Evolutionary conservation across 1,140 invertebrate genomes (phyloP).

Genomic region (Bombus waltoni): DNA sequence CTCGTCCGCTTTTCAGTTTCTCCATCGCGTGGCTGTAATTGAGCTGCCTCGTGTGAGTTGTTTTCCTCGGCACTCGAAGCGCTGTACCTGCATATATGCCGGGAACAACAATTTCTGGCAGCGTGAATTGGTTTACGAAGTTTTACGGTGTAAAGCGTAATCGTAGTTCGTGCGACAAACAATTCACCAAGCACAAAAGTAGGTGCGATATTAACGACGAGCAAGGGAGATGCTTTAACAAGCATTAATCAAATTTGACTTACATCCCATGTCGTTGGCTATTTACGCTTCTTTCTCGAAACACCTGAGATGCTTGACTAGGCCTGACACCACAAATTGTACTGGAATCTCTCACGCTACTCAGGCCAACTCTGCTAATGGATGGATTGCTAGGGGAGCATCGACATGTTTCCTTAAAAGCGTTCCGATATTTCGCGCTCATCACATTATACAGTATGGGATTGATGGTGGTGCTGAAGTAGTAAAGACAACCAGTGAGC

Average conservation of each 20-base stretch:
- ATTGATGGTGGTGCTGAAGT: conserved; percentile 94
- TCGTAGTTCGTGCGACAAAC: not conserved
- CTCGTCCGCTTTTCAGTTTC: not conserved
- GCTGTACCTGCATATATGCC: conserved; percentile 23
- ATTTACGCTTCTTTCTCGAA: conserved; percentile 37
- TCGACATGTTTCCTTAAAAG: conserved; percentile 89
- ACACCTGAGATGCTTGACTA: conserved; percentile 46
- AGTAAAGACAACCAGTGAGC: conserved; percentile 92
- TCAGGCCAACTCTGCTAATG: conserved; percentile 38
- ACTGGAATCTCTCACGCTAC: conserved; percentile 49
- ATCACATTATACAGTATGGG: conserved; percentile 96
- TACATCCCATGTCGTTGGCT: conserved; percentile 48
- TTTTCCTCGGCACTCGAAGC: not conserved
- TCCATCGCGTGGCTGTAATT: conserved; percentile 6
- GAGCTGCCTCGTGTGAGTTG: not conserved
- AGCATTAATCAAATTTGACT: not conserved
- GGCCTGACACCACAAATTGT: conserved; percentile 23
- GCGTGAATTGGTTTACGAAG: not conserved
- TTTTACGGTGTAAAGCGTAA: too few species aligned
- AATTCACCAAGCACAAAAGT: not conserved
- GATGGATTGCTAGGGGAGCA: conserved; percentile 41
- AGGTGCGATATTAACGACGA: not conserved
- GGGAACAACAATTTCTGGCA: not conserved
- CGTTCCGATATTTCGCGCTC: conserved; percentile 92
- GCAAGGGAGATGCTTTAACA: not conserved